Evolutionary conservation across 1,140 invertebrate genomes (phyloP).

Genomic region (Zaprionus capensis): DNA sequence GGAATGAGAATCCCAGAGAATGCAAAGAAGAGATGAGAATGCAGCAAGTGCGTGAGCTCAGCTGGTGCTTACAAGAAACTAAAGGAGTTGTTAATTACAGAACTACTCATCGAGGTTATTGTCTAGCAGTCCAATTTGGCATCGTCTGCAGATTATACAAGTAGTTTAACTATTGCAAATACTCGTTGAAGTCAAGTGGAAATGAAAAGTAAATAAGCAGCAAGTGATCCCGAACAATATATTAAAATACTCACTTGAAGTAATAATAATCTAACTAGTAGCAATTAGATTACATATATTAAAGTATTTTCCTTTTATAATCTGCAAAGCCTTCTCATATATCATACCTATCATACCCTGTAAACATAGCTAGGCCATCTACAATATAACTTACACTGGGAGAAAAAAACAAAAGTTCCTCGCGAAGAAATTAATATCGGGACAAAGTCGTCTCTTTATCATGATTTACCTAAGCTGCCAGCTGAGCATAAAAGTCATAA

Average conservation of each 20-base stretch:
- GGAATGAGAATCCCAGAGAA: constrained; percentile 47
- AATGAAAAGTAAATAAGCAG: no score
- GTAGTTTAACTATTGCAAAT: neutral
- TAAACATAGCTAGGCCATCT: neutral
- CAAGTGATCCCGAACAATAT: no score
- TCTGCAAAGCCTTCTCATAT: no score
- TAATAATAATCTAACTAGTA: no score
- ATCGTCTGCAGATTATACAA: neutral
- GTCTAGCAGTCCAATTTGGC: constrained; percentile 4
- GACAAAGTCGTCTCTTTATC: constrained; percentile 10
- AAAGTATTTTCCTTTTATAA: neutral
- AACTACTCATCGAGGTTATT: constrained; percentile 1
- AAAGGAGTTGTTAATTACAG: constrained; percentile 24
- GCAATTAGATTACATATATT: no score
- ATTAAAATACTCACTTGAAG: no score
- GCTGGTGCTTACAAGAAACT: constrained; percentile 27
- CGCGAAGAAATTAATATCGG: constrained; percentile 18
- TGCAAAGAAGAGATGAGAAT: neutral
- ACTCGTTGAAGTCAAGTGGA: neutral
- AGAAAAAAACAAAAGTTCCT: neutral
- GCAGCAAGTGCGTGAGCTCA: constrained; percentile 21
- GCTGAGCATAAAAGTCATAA: constrained; percentile 15
- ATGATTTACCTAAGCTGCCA: constrained; percentile 40
- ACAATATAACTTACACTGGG: neutral
- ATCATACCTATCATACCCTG: neutral